Evolutionary conservation across 2,797 vertebrate species (phyloP).

Genomic region (Bryconaethiops microstoma): DNA sequence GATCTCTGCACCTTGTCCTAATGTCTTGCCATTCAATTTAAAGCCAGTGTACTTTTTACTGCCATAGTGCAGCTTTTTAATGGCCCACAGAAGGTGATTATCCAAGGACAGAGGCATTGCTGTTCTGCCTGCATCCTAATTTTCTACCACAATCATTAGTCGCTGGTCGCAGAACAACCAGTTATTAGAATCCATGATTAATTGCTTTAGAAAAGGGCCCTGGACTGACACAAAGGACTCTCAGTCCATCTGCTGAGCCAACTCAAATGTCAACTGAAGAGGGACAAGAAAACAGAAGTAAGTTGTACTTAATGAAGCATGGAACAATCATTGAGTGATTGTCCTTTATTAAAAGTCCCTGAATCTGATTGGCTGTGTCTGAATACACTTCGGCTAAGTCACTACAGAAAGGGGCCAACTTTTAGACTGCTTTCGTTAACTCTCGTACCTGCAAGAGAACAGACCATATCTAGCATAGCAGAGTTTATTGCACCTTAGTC

Average conservation of each 20-base stretch:
- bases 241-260: constrained; percentile 1
- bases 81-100: constrained; percentile 61
- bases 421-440: constrained; percentile 40
- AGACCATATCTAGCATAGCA: neutral
- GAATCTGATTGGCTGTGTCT: constrained; percentile 8
- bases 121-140: constrained; percentile 65
- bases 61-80: constrained; percentile 34
- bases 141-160: constrained; percentile 43
- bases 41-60: constrained; percentile 36
- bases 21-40: constrained; percentile 16
- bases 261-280: constrained; percentile 12
- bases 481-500: neutral
- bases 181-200: constrained; percentile 48
- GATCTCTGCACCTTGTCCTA: constrained; percentile 2
- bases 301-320: constrained; percentile 46
- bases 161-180: constrained; percentile 43
- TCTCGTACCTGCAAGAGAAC: constrained; percentile 21
- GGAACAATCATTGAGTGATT: constrained; percentile 26
- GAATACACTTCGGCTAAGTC: constrained; percentile 20
- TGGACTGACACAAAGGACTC: constrained; percentile 11
- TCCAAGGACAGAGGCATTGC: constrained; percentile 64
- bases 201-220: constrained; percentile 18
- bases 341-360: constrained; percentile 32
- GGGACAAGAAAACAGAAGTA: neutral
- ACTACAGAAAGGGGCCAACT: constrained; percentile 1